Conservation (phyloP, 2,113 vertebrate species). For the Mormoops blainvillei region DNA sequence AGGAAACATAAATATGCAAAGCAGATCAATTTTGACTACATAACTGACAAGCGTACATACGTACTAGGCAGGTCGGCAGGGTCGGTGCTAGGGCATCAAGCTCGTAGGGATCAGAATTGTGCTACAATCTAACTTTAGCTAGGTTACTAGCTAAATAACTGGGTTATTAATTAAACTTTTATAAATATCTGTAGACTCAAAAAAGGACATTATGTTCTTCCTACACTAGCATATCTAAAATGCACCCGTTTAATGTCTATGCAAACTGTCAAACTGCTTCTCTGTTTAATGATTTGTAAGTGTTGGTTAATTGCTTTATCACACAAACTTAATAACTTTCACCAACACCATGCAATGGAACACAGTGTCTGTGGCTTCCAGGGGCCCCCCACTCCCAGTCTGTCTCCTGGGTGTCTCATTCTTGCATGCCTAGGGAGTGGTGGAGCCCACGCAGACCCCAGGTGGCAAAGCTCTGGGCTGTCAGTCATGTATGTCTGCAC, state of each 20-base stretch:
- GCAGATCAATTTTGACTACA: background rate
- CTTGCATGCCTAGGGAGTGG: too few species aligned
- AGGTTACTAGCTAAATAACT: too few species aligned
- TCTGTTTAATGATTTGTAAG: background rate
- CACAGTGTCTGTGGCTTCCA: rapidly evolving
- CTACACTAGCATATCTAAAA: background rate
- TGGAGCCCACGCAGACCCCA: background rate
- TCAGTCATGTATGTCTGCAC: background rate
- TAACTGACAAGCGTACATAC: background rate
- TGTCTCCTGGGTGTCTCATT: rapidly evolving
- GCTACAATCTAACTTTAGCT: background rate
- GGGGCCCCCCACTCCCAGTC: background rate
- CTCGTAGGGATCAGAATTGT: background rate
- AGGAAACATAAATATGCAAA: background rate
- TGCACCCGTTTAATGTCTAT: background rate
- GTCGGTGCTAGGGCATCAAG: too few species aligned
- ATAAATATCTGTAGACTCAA: background rate
- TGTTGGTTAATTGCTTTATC: background rate
- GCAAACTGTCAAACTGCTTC: background rate
- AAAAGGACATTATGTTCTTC: background rate
- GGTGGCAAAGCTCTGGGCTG: background rate
- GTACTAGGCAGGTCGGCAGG: too few species aligned
- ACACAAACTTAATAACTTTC: background rate
- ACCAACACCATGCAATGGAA: rapidly evolving
- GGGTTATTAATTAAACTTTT: background rate